Evolutionary conservation across 2,113 vertebrate species (phyloP), one percentile per base, ranked within the genome.

Genomic region (Oncorhynchus kisutch): DNA sequence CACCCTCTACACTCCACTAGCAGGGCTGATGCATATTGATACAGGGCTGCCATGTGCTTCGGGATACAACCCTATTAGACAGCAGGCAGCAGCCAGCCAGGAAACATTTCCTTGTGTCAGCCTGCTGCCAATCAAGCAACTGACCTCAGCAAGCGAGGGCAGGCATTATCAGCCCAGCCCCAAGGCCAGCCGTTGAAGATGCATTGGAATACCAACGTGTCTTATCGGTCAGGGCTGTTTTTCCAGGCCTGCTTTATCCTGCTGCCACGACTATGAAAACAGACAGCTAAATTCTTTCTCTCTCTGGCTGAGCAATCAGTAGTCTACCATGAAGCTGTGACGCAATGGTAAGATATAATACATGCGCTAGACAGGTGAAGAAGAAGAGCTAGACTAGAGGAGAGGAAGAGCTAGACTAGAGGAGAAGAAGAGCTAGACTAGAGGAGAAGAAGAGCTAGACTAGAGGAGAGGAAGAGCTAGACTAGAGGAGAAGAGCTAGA

Each of bases 41-140:
- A 54, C 51, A 14, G 14, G 51, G 51, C 4, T 18, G 14, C 51
- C 12, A 0, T 81, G 76, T 70, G 73, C 31, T 18, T 3, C 4
- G 73, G 0, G 49, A 73, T 57, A 65, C 80, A 81, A 82, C 85
- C 82, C 13, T 80, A 76, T 84, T 89, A 82, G 79, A 80, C 85
- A 67, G 80, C 69, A 87, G 86, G 88, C 89, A 87, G 86, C 74
- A 76, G 71, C 80, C 78, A 75, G 76, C 66, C 76, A 75, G 71
- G 81, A 77, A 75, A 78, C 66, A 70, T 87, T 90, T 91, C 79
- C 73, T 76, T 71, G 57, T 80, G 82, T 87, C 87, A 86, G 85
- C 85, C 79, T n/a, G 29, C 66, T 86, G 91, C 86, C 91, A 90
- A 85, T 91, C 91, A 90, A 70, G 73, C 64, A 27, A 48, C 24